phyloP scores from a whole-genome alignment of 2,888 invertebrate genomes.

The Drosophila villosipedis region DNA sequence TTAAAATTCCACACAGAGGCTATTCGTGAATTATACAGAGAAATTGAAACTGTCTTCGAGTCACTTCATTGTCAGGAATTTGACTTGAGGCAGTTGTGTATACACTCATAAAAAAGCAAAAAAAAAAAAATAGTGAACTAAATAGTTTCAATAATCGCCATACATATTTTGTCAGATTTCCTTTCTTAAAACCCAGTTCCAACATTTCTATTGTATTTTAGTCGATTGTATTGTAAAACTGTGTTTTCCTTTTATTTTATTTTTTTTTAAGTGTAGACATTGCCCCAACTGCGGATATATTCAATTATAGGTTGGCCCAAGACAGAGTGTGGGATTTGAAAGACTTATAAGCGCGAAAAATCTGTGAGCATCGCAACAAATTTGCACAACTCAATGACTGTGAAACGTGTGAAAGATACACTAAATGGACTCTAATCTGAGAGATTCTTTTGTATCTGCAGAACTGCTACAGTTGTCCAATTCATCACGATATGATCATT shows the following conservation, averaged over 20 bases:
- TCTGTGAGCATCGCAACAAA: constrained; percentile 36
- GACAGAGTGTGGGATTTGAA: constrained; percentile 59
- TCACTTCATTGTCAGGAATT: constrained; percentile 21
- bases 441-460: constrained; percentile 35
- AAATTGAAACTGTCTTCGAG: constrained; percentile 39
- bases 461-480: background rate
- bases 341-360: constrained; percentile 55
- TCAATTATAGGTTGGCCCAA: constrained; percentile 61
- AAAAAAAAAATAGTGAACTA: background rate
- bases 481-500: background rate
- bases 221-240: background rate
- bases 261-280: constrained; percentile 9
- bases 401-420: constrained; percentile 40
- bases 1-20: constrained; percentile 31
- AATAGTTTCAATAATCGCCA: background rate
- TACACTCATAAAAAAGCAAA: background rate
- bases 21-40: constrained; percentile 22
- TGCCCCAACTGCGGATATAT: constrained; percentile 62
- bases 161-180: background rate
- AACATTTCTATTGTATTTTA: background rate
- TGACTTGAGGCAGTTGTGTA: constrained; percentile 34
- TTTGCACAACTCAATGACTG: constrained; percentile 53
- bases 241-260: background rate
- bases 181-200: background rate
- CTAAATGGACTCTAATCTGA: constrained; percentile 15